Conservation (phyloP, 2,113 vertebrate species). For the Camarhynchus parvulus region DNA sequence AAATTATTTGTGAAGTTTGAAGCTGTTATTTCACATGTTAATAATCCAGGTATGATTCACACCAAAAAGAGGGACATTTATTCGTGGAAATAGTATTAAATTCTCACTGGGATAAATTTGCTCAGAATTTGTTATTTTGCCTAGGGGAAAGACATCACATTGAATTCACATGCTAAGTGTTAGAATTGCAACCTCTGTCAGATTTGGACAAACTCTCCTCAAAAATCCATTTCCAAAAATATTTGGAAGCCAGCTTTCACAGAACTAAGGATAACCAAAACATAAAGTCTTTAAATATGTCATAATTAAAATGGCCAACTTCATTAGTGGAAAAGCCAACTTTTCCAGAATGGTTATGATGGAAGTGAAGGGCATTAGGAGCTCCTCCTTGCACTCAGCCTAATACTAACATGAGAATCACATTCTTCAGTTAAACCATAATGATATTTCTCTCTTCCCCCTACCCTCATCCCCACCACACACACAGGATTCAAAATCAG, state of each 20-base stretch:
- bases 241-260: neutral
- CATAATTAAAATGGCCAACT: neutral
- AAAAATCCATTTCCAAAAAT: neutral
- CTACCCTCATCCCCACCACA: too few relatives aligned
- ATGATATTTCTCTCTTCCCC: neutral
- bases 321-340: neutral
- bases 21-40: neutral
- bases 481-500: neutral
- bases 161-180: neutral
- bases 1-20: neutral
- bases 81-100: neutral
- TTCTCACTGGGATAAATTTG: constrained; percentile 2
- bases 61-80: neutral
- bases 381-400: neutral
- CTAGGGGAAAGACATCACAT: neutral
- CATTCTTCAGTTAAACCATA: neutral
- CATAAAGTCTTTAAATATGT: neutral
- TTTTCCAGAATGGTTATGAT: neutral
- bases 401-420: accelerated
- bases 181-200: neutral
- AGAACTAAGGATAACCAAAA: neutral
- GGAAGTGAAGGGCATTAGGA: neutral
- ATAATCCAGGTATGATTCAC: neutral
- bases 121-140: constrained; percentile 20
- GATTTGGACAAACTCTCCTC: neutral